These are phyloP conservation scores for Antedon mediterranea DNA, from an alignment of 53 echinoderm and acorn worm genomes.

Conservation along the genomic window DNA sequence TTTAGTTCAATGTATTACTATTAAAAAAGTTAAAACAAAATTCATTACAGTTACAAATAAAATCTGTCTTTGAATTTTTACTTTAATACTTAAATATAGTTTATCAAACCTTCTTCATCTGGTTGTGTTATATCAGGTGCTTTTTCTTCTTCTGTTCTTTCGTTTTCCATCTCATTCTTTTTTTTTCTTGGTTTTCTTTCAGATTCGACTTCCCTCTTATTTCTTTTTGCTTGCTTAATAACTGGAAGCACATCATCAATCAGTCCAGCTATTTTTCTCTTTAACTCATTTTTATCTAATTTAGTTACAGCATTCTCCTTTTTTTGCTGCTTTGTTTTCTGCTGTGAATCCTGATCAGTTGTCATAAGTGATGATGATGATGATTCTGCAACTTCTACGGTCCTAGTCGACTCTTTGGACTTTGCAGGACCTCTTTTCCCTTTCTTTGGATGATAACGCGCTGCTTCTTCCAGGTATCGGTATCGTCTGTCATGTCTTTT, in stretches of 20 bases:
- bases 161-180: too few relatives aligned
- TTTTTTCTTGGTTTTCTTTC: background rate
- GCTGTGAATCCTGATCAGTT: background rate
- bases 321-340: background rate
- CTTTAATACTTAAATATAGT: too few relatives aligned
- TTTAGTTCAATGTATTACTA: too few relatives aligned
- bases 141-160: too few relatives aligned
- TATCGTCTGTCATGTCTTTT: conserved; percentile 30
- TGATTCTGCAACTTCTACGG: background rate
- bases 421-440: background rate
- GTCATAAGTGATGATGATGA: background rate
- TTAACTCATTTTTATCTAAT: background rate
- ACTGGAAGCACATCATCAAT: background rate
- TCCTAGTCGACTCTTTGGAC: background rate
- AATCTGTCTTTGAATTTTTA: too few relatives aligned
- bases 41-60: too few relatives aligned
- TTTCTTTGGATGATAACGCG: conserved; percentile 13
- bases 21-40: too few relatives aligned
- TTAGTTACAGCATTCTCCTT: background rate
- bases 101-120: too few relatives aligned
- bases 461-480: conserved; percentile 30
- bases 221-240: background rate
- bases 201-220: background rate
- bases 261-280: background rate
- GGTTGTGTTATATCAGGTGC: too few relatives aligned